phyloP scores from a whole-genome alignment of 2,797 vertebrate genomes.

The Acrossocheilus wenchowensis region DNA sequence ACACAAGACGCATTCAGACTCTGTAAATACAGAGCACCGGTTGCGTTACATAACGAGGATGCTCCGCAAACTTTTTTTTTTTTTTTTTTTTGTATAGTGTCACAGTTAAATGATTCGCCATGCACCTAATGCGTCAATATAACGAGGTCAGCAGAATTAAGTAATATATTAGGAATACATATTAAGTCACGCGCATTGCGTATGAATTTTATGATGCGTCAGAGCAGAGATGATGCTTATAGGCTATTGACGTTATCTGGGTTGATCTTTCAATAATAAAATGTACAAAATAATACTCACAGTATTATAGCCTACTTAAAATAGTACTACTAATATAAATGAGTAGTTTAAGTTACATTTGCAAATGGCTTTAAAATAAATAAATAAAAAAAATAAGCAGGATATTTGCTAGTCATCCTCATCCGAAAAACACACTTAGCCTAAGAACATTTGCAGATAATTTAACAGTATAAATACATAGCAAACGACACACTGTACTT shows the following conservation, averaged over 20 bases:
- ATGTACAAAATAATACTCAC: neutral
- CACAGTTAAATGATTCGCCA: slow-evolving; percentile 45
- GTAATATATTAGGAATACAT: neutral
- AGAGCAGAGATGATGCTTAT: slow-evolving; percentile 23
- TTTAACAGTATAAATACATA: neutral
- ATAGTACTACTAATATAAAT: too few relatives aligned
- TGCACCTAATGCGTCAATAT: slow-evolving; percentile 40
- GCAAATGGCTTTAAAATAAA: neutral
- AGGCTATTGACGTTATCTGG: slow-evolving; percentile 1
- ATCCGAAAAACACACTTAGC: neutral
- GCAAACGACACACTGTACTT: neutral
- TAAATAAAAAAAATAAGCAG: neutral
- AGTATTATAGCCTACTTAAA: neutral
- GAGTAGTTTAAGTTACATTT: neutral
- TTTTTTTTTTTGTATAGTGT: slow-evolving; percentile 76
- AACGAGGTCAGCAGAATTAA: slow-evolving; percentile 15
- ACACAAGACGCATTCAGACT: slow-evolving; percentile 64
- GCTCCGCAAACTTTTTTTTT: slow-evolving; percentile 53
- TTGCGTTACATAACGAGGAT: slow-evolving; percentile 71
- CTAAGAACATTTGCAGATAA: neutral
- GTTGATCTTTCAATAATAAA: neutral
- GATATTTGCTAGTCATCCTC: neutral
- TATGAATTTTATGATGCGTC: slow-evolving; percentile 39
- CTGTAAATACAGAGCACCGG: slow-evolving; percentile 72
- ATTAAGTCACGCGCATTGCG: neutral